Percentiles rank a stretch among this genome's conserved stretches.
phyloP scores from a whole-genome alignment of 2,113 vertebrate genomes.

The Sylvilagus bachmani region DNA sequence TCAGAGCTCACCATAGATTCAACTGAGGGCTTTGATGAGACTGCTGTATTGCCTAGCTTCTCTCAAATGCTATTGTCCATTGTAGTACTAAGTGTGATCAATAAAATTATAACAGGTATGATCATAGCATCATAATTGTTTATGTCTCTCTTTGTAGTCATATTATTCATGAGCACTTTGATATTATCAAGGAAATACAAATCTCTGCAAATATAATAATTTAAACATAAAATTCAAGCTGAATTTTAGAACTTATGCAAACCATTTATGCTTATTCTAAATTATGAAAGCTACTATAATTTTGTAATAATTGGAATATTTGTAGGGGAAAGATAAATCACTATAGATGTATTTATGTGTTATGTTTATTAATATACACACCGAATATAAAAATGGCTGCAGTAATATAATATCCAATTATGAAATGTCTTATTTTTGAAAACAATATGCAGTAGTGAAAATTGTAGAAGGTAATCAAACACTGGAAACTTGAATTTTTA shows the following conservation, averaged over 20 bases:
- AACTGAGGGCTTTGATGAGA: background rate
- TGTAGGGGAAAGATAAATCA: conserved; percentile 19
- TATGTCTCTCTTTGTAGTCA: conserved; percentile 17
- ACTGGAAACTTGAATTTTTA: background rate
- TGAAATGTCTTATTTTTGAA: background rate
- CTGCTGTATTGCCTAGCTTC: accelerated
- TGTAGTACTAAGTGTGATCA: background rate
- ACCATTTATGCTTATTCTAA: conserved; percentile 7
- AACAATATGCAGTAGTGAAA: background rate
- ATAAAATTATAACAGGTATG: conserved; percentile 18
- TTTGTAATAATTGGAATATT: conserved; percentile 43
- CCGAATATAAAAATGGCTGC: background rate
- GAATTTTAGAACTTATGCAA: conserved; percentile 36
- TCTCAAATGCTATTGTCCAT: background rate
- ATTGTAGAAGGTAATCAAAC: background rate
- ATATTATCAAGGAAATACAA: conserved; percentile 55
- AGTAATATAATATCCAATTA: conserved; percentile 9
- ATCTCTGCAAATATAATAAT: conserved; percentile 25
- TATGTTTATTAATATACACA: background rate
- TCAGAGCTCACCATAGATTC: background rate
- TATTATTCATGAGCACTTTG: conserved; percentile 28
- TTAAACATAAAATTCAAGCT: conserved; percentile 48
- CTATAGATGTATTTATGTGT: background rate
- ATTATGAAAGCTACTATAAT: background rate
- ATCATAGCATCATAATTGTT: background rate